These are phyloP conservation scores for Saxidomus purpurata DNA, from an alignment of 1,140 invertebrate genomes.

Conservation along the genomic window DNA sequence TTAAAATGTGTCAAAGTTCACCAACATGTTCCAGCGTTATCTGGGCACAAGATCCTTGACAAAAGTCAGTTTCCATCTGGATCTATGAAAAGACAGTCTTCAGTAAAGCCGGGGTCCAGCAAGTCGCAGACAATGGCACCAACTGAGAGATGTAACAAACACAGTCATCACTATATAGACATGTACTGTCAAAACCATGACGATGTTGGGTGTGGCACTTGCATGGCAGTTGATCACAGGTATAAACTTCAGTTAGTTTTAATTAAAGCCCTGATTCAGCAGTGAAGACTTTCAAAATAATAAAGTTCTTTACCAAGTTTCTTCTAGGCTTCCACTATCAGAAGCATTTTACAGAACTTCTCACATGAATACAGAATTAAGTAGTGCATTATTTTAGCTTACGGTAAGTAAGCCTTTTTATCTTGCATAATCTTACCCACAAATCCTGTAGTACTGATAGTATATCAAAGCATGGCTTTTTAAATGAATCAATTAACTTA, in stretches of 20 bases:
- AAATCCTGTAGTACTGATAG: too few relatives aligned
- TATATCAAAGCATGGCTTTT: too few relatives aligned
- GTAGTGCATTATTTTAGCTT: too few relatives aligned
- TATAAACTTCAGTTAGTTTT: not conserved
- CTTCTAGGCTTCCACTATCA: too few relatives aligned
- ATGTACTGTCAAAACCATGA: not conserved
- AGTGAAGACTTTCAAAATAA: too few relatives aligned
- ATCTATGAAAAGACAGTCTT: not conserved
- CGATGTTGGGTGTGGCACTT: not conserved
- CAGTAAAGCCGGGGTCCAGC: not conserved
- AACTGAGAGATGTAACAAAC: not conserved
- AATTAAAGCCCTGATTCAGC: too few relatives aligned
- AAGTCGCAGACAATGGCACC: not conserved
- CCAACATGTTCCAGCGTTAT: not conserved
- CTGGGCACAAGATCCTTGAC: not conserved
- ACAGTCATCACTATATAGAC: not conserved
- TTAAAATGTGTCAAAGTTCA: not conserved
- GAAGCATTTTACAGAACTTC: too few relatives aligned
- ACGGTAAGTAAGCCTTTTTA: too few relatives aligned
- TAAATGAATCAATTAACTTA: too few relatives aligned
- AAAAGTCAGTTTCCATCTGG: not conserved
- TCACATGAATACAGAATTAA: too few relatives aligned
- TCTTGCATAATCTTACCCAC: too few relatives aligned
- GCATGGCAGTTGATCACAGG: not conserved
- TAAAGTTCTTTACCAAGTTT: too few relatives aligned